These are phyloP conservation scores for Rhegmatorhina hoffmannsi DNA, from an alignment of 2,113 vertebrate species.

Conservation along the genomic window DNA sequence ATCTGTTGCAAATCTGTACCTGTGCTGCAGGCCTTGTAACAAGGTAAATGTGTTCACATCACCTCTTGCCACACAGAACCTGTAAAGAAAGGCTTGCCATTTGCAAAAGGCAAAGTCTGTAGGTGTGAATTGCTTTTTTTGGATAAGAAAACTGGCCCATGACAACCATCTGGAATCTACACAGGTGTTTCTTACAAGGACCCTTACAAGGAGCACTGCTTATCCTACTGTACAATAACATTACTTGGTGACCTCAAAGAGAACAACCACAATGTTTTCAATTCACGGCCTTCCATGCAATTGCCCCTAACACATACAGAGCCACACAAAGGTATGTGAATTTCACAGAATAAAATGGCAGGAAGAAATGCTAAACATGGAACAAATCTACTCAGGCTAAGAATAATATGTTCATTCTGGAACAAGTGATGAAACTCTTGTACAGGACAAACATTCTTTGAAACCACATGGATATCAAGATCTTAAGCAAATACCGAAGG, in stretches of 20 bases:
- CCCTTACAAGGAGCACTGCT: neutral
- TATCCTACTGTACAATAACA: neutral
- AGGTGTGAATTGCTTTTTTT: neutral
- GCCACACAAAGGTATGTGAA: neutral
- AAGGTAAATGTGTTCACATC: neutral
- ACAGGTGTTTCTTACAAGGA: neutral
- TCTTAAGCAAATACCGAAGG: conserved; percentile 2
- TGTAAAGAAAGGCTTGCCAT: neutral
- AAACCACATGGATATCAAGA: neutral
- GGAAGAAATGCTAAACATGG: neutral
- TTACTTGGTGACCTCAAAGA: neutral
- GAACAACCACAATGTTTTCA: neutral
- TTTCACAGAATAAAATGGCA: neutral
- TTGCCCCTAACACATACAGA: neutral
- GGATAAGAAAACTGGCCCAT: neutral
- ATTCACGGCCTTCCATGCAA: neutral
- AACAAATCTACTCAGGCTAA: neutral
- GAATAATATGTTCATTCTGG: neutral
- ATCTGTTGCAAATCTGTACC: neutral
- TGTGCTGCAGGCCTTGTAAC: neutral
- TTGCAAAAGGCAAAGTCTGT: neutral
- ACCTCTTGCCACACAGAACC: neutral
- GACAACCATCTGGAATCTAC: neutral
- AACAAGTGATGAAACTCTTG: neutral
- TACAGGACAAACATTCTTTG: neutral